Evolutionary conservation across 2,797 vertebrate species (phyloP).

Genomic region (Gephyroberyx darwinii): DNA sequence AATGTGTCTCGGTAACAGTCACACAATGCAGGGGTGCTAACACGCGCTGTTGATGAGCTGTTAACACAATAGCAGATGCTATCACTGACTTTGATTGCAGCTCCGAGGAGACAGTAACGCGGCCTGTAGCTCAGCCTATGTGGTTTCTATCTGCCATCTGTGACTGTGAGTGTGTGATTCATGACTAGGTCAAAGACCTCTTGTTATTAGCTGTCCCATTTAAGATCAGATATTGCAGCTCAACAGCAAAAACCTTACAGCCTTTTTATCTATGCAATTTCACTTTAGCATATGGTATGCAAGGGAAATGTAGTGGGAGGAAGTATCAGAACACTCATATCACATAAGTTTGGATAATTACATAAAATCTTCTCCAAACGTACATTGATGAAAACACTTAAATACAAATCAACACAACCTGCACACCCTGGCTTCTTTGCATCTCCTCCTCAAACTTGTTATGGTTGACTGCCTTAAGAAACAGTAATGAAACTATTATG

Average conservation of each 20-base stretch:
- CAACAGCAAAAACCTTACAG: neutral
- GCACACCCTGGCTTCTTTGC: too few species aligned
- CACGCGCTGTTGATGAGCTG: neutral
- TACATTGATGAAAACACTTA: neutral
- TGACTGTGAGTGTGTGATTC: conserved; percentile 56
- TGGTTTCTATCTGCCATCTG: conserved; percentile 38
- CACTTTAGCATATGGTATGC: too few species aligned
- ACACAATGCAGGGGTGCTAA: conserved; percentile 13
- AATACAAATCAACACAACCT: too few species aligned
- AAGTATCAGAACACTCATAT: too few species aligned
- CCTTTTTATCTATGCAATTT: too few species aligned
- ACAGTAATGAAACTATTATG: neutral
- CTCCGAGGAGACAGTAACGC: neutral
- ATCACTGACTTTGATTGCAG: conserved; percentile 7
- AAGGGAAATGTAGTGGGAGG: too few species aligned
- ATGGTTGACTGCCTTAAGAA: neutral
- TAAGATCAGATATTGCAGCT: neutral
- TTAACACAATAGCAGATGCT: conserved; percentile 20
- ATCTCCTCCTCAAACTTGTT: neutral
- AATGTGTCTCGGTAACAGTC: neutral
- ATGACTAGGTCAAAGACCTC: conserved; percentile 8
- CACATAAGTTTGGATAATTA: too few species aligned
- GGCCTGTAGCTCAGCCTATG: neutral
- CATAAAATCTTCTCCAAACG: neutral
- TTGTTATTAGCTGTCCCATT: conserved; percentile 19